Base-by-base conservation (phyloP, 2,797 vertebrate species). In the Phrynocephalus vlangalii region DNA sequence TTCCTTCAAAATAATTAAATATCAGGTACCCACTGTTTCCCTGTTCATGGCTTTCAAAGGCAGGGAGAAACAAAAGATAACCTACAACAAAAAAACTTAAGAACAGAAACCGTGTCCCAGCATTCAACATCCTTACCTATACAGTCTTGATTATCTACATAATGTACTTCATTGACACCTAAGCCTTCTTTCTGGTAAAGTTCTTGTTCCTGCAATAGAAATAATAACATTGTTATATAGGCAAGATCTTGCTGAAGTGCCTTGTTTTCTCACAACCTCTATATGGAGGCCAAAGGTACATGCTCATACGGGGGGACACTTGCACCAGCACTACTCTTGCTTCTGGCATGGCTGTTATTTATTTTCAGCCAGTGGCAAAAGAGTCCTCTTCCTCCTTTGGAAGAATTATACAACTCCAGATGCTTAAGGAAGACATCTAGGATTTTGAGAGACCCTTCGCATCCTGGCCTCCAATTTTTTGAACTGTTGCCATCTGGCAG, bases 141-240 rank as follows among this genome's bases (percentile, higher is more conserved):
- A 89, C 99, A 99, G 94, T 99, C 99, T 94, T 99, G 99, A 93
- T 99, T 99, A 96, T 99, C 99, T 24, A 99, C 98, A 13, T 99
- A 99, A 93, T 98, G 98, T 3, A 99, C 99, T 97, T 99, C 99
- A 95, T 99, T 99, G 91, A 99, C 99, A 1, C 99, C 99, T 5
- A 99, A 96, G 1, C 98, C 99, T 95, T 99, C 98, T 89, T 92
- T 98, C 85, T 99, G 98, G 94, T 99, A 99, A 92, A 99, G 97
- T 92, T 99, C 99, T 95, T 99, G 98, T 85, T 99, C 99, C 99
- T 99, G 88, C 67, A 90, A 68, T 6, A 56, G 22, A 78, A 86
- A 77, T 63, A 84, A 88, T 66, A n/a, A 91, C 84, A 88, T 2
- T 68, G 26, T 15, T 78, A 89, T 2, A 68, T 1, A 79, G 26